Evolutionary conservation across 1,140 invertebrate species (phyloP).

Genomic region (Drosophila ananassae): DNA sequence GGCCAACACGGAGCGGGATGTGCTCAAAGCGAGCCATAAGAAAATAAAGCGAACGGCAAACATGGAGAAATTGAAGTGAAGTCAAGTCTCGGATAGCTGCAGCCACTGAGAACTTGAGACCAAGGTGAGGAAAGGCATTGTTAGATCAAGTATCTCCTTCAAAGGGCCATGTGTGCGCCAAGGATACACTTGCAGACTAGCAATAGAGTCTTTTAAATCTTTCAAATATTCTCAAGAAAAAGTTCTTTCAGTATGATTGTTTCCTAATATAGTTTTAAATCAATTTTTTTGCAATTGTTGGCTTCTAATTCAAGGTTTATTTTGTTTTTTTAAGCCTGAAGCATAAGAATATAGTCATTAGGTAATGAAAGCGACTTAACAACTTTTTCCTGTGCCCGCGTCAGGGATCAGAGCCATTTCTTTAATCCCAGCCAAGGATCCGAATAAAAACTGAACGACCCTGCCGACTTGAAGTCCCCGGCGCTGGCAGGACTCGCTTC

Average conservation of each 20-base stretch:
- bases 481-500: constrained; percentile 37
- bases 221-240: no score
- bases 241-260: no score
- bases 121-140: constrained; percentile 40
- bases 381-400: not conserved
- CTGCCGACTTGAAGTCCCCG: constrained; percentile 13
- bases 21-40: constrained; percentile 52
- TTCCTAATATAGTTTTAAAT: no score
- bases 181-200: not conserved
- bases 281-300: no score
- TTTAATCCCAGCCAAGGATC: constrained; percentile 27
- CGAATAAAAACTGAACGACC: constrained; percentile 31
- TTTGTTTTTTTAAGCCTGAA: not conserved
- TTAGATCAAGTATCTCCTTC: constrained; percentile 17
- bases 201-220: not conserved
- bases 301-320: no score
- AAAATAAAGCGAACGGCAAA: constrained; percentile 71
- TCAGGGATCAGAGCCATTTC: constrained; percentile 14
- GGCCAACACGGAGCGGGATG: constrained; percentile 19
- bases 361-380: no score
- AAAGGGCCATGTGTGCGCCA: constrained; percentile 18
- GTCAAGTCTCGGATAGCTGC: constrained; percentile 60
- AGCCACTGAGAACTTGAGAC: constrained; percentile 43
- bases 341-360: not conserved
- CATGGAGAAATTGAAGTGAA: constrained; percentile 72